These are phyloP conservation scores for Acromyrmex charruanus DNA, from an alignment of 1,140 invertebrate genomes.

Conservation along the genomic window DNA sequence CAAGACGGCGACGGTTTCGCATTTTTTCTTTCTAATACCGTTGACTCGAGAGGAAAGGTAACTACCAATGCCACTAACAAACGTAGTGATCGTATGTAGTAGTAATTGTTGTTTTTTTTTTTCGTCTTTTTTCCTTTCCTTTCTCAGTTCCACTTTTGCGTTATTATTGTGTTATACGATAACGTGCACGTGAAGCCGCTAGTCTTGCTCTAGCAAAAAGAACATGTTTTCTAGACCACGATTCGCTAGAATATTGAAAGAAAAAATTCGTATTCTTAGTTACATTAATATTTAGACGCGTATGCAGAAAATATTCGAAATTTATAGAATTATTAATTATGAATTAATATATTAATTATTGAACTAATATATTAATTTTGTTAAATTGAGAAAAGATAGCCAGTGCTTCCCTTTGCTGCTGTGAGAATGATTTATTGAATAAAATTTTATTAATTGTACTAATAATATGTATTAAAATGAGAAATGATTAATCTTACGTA, in stretches of 20 bases:
- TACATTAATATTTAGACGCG: background rate
- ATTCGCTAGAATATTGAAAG: background rate
- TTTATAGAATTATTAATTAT: background rate
- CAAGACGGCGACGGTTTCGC: slow-evolving; percentile 39
- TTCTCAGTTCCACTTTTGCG: slow-evolving; percentile 68
- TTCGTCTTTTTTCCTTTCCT: slow-evolving; percentile 65
- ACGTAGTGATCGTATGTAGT: slow-evolving; percentile 77
- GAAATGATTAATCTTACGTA: background rate
- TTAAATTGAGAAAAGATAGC: background rate
- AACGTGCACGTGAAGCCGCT: slow-evolving; percentile 40
- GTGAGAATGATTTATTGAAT: background rate
- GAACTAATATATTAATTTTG: slow-evolving; percentile 34
- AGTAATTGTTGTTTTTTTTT: slow-evolving; percentile 67
- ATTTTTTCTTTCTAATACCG: slow-evolving; percentile 71
- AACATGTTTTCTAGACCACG: slow-evolving; percentile 33
- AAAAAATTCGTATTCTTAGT: background rate
- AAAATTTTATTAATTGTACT: slow-evolving; percentile 7
- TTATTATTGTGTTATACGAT: slow-evolving; percentile 58
- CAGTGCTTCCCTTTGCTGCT: background rate
- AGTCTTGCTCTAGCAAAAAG: slow-evolving; percentile 20
- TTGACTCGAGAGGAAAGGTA: slow-evolving; percentile 80
- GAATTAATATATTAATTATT: background rate
- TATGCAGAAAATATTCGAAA: background rate
- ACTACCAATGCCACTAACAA: slow-evolving; percentile 80
- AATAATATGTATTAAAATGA: background rate